Conservation (phyloP, 2,888 invertebrate species). For the Flexamia atlantica region DNA sequence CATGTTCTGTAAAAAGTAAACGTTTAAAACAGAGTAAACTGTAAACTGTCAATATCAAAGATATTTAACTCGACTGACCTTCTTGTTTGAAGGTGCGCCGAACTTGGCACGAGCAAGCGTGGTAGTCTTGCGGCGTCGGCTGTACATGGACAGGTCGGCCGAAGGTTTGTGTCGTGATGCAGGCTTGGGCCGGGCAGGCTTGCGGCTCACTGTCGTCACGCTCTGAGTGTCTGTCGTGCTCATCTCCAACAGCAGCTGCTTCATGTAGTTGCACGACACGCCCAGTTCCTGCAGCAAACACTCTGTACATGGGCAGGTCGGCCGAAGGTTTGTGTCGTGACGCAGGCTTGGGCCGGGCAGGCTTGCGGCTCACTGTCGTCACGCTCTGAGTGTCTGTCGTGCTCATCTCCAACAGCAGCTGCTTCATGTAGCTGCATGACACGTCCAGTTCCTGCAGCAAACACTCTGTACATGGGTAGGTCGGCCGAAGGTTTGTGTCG, state of each 20-base stretch:
- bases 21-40: too few species aligned
- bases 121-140: conserved; percentile 5
- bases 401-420: too few species aligned
- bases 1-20: too few species aligned
- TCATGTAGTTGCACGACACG: conserved; percentile 44
- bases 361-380: too few species aligned
- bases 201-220: conserved; percentile 3
- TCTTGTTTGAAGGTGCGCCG: conserved; percentile 21
- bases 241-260: conserved; percentile 37
- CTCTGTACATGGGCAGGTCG: conserved; percentile 55
- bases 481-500: too few species aligned
- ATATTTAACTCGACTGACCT: too few species aligned
- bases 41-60: too few species aligned
- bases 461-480: too few species aligned
- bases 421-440: too few species aligned
- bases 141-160: conserved; percentile 52
- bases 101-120: conserved; percentile 17
- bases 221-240: conserved; percentile 37
- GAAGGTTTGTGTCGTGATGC: conserved; percentile 23
- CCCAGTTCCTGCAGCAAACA: conserved; percentile 31
- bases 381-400: too few species aligned
- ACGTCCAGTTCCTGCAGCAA: too few species aligned
- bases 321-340: conserved; percentile 41
- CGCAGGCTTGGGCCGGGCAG: too few species aligned
- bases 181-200: background rate